phyloP scores from a whole-genome alignment of 2,888 invertebrate species.

The Cantharis rustica region DNA sequence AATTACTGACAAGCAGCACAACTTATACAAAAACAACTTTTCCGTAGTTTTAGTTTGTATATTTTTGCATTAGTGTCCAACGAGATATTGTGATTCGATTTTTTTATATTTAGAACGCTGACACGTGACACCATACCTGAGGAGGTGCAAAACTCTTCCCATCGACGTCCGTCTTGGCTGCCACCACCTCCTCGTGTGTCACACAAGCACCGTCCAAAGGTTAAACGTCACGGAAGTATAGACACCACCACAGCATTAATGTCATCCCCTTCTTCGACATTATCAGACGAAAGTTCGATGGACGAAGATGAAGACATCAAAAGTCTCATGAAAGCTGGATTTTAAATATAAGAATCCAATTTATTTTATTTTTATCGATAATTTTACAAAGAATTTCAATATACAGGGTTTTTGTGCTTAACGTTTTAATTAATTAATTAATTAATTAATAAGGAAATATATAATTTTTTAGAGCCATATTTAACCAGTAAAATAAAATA shows the following conservation, averaged over 20 bases:
- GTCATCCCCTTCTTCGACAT: conserved; percentile 63
- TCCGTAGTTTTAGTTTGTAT: background rate
- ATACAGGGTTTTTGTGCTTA: conserved; percentile 3
- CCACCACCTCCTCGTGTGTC: conserved; percentile 46
- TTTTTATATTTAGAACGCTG: conserved; percentile 56
- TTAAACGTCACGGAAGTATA: conserved; percentile 65
- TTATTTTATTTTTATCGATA: background rate
- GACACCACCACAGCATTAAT: conserved; percentile 67
- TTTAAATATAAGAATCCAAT: conserved; percentile 35
- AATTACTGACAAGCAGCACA: background rate
- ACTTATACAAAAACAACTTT: background rate
- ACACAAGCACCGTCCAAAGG: conserved; percentile 64
- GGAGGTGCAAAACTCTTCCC: conserved; percentile 55
- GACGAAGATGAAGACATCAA: conserved; percentile 48
- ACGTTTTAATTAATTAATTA: background rate
- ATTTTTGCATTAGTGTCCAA: background rate
- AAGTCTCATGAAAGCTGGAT: conserved; percentile 50
- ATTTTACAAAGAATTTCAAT: background rate
- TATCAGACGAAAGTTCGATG: conserved; percentile 55
- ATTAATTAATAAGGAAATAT: background rate
- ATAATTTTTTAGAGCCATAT: background rate
- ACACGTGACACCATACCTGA: conserved; percentile 74
- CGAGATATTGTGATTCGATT: background rate
- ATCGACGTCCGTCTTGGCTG: conserved; percentile 51
- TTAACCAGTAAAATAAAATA: background rate